Evolutionary conservation across 2,888 invertebrate species (phyloP), one percentile per base, ranked within the genome.

Genomic region (Cenopis cana): DNA sequence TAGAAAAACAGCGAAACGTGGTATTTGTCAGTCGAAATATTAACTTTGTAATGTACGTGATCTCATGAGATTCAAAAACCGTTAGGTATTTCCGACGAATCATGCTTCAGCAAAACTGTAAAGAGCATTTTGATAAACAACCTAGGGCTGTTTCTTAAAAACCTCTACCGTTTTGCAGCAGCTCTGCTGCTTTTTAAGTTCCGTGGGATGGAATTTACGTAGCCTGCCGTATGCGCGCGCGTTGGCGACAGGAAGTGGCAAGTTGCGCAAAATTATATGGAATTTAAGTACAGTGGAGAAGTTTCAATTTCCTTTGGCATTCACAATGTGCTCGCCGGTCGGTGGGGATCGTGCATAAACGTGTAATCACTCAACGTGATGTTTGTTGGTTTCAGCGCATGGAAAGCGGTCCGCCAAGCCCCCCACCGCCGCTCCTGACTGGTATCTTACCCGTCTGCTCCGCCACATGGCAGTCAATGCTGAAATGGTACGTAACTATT

Each of bases 331-430:
- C n/a, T n/a, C n/a, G 24, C 4, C 24, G 24, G 24, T 24, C 24
- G 24, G 24, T 24, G 24, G 24, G 24, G 2, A 1, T 24, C 24
- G 24, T 24, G 4, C 33, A 33, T 8, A 33, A 8, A 33, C 8
- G 33, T 8, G 33, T 33, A 2, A 33, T 33, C 33, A 5, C 8
- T 33, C 33, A 33, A 8, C 33, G 3, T 12, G 57, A 6, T 12
- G 5, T 0, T n/a, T 14, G 17, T 50, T 52, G 33, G 62, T 93
- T 92, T 10, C 86, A 96, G 96, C 95, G 33, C 95, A 95, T 76
- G 95, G 95, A 18, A 95, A 95, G 84, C 88, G 95, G 29, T 95
- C 94, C 10, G 94, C 92, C 33, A 87, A 86, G 74, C 82, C 82
- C 0, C 85, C 89, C 2, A 82, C 85, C 11, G 80, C 87, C 2